Base-by-base conservation (phyloP, 2,113 vertebrate genomes). In the Cyprinus carpio region DNA sequence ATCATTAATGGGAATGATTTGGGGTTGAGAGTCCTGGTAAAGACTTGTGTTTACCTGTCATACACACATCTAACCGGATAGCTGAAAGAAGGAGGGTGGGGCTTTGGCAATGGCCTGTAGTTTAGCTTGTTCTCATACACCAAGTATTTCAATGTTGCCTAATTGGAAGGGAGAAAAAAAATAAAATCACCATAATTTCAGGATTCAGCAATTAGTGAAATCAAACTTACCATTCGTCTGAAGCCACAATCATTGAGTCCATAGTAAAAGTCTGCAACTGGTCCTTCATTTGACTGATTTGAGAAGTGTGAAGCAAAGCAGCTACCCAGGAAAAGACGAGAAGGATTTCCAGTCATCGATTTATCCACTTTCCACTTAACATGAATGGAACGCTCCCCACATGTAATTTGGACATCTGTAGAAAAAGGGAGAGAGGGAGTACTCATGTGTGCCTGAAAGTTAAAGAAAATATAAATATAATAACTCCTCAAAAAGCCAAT, bases 261-360 rank as follows among this genome's bases (percentile, higher is more conserved):
- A 34, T 89, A 91, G 54, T 88, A 20, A 78, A 95, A 95, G 0
- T 65, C 3, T 0, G 83, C 91, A 1, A 88, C 81, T 0, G 89
- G 87, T 0, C 87, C 89, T 62, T 90, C 92, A 4, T 8, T 83
- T 4, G 91, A 62, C 2, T 88, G 20, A 11, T 67, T 23, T 0
- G 49, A 49, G 4, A 93, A 86, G 2, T 20, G 3, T 0, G 91
- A 91, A 0, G 91, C 71, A 76, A 86, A 85, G 74, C 93, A 95
- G 78, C 13, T 93, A 6, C 95, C 95, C 0, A 95, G 93, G 75
- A 95, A 91, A 5, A 94, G 81, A 1, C 92, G 91, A n/a, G 84
- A 16, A 0, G 91, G 91, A 9, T 89, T 4, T 0, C 85, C 88
- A 40, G 87, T 84, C 81, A 92, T 1, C 8, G 86, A 84, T 0